Evolutionary conservation across 64 coral and sea anemone genomes (phyloP), one percentile per base, ranked within the genome.

Genomic region (Cladopsammia gracilis): DNA sequence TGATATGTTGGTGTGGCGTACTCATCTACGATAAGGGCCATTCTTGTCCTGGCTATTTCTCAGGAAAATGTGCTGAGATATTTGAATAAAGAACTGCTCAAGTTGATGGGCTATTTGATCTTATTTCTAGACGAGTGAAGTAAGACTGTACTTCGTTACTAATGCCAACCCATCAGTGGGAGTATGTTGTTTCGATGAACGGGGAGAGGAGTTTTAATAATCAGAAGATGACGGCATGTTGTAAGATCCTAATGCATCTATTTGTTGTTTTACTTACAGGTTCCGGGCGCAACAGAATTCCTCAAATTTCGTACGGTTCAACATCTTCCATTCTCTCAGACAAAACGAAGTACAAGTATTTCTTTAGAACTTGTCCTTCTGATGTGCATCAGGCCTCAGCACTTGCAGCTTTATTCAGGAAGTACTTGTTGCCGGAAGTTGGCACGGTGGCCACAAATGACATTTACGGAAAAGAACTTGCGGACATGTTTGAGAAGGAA

Each of bases 251-350:
- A 16, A 49, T 23, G 19, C 34, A 34, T 56, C 18, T 76, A 2
- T 22, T 16, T 42, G 10, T 62, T 78, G 19, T 23, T 96, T 52
- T 10, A 25, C 25, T 44, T 1, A 70, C 56, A 96, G 94, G 95
- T 62, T 87, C 95, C 25, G 62, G 86, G 0, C 87, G 50, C 70
- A 90, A 81, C 43, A 67, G 84, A 71, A 92, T 96, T 34, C 98
- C 98, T 25, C 94, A 94, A 13, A 91, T 99, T 66, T 99, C 98
- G 0, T 99, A 96, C 57, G 98, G 89, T 44, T 99, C 98, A 22
- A 96, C 98, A 1, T 93, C 98, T 15, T 43, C 98, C 11, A 23
- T 64, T 43, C 89, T 99, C 23, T 96, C 98, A 6, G 94, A 99
- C 78, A 99, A 99, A 64, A 88, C 89, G 16, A 96, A 94, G 51